phyloP scores from a whole-genome alignment of 1,140 invertebrate genomes.

The Tetramorium simillimum region DNA sequence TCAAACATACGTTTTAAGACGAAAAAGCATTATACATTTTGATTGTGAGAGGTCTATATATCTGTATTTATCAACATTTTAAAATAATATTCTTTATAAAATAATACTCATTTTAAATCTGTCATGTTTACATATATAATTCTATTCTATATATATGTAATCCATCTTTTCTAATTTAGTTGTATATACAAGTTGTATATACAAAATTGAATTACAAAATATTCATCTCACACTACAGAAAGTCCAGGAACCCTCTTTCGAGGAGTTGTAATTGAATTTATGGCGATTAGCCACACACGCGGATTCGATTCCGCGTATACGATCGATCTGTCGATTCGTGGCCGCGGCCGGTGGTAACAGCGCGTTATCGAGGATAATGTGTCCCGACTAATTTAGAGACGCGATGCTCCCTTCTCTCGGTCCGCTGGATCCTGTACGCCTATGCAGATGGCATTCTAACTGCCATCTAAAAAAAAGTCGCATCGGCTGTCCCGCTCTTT shows the following conservation, averaged over 20 bases:
- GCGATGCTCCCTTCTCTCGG: conserved; percentile 70
- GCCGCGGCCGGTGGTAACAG: conserved; percentile 73
- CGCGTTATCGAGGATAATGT: conserved; percentile 84
- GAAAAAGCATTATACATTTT: background rate
- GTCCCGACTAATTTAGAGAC: conserved; percentile 84
- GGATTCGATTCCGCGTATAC: conserved; percentile 52
- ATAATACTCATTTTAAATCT: background rate
- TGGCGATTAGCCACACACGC: conserved; percentile 64
- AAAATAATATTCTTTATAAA: background rate
- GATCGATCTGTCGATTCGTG: conserved; percentile 77
- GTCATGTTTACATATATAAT: background rate
- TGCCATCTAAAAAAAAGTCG: conserved; percentile 72
- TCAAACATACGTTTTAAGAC: background rate
- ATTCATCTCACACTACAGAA: background rate
- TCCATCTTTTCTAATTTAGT: background rate
- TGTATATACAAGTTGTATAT: background rate
- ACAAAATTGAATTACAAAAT: background rate
- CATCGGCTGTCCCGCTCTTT: conserved; percentile 51
- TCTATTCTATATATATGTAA: too few relatives aligned
- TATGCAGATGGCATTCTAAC: conserved; percentile 82
- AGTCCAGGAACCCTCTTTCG: background rate
- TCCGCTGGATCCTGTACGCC: conserved; percentile 77
- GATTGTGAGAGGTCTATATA: background rate
- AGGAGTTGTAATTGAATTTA: conserved; percentile 70
- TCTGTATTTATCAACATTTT: background rate